These are phyloP conservation scores for Stichodactyla mertensii DNA, from an alignment of 64 coral and sea anemone genomes.

Conservation along the genomic window DNA sequence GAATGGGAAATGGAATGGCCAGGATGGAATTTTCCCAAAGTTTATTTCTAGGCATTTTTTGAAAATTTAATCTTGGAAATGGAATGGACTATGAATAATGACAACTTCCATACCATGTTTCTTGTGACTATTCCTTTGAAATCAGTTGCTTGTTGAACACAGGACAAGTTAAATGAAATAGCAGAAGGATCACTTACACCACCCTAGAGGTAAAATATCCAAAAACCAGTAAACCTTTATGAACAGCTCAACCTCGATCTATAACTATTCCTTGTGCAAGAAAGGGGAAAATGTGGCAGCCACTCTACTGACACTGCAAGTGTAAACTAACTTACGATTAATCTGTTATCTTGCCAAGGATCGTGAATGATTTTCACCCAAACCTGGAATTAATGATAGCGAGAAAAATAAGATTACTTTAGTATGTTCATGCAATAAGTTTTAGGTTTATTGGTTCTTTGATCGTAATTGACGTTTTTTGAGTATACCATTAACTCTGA, in stretches of 20 bases:
- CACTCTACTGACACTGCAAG: slow-evolving; percentile 26
- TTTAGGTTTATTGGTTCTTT: neutral
- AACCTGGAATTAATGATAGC: slow-evolving; percentile 16
- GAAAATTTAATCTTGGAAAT: too few relatives aligned
- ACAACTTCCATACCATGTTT: slow-evolving; percentile 54
- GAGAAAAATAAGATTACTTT: neutral
- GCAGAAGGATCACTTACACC: slow-evolving; percentile 58
- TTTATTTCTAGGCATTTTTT: too few relatives aligned
- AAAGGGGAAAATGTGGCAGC: neutral
- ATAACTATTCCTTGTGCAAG: neutral
- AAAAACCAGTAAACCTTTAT: neutral
- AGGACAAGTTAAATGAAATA: slow-evolving; percentile 58
- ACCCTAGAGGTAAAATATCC: slow-evolving; percentile 30
- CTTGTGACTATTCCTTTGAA: slow-evolving; percentile 63
- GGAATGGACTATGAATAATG: too few relatives aligned
- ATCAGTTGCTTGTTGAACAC: slow-evolving; percentile 38
- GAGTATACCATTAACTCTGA: too few relatives aligned
- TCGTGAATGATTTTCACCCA: slow-evolving; percentile 66
- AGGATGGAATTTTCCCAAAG: neutral
- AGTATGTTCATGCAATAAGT: neutral
- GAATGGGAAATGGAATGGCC: neutral
- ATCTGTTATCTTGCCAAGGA: slow-evolving; percentile 80
- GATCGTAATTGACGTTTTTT: neutral
- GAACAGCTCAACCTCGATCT: too few relatives aligned
- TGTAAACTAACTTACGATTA: slow-evolving; percentile 43